Evolutionary conservation across 2,888 invertebrate species (phyloP).

Genomic region (Dicycla oo): DNA sequence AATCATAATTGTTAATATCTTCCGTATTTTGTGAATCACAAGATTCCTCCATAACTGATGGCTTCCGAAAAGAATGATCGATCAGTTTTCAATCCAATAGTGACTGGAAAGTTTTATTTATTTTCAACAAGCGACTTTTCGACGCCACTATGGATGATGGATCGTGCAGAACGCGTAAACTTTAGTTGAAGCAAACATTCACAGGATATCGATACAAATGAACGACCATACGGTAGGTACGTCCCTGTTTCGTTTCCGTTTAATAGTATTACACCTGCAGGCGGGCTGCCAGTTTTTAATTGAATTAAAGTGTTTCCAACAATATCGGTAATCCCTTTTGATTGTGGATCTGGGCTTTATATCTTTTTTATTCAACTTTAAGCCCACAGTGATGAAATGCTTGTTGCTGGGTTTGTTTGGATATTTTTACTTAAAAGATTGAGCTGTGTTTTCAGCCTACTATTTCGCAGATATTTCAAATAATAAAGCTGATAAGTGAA

Average conservation of each 20-base stretch:
- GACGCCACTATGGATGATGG: slow-evolving; percentile 25
- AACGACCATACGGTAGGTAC: background rate
- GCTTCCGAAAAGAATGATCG: slow-evolving; percentile 19
- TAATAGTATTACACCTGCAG: slow-evolving; percentile 14
- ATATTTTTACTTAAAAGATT: slow-evolving; percentile 10
- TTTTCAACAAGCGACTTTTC: slow-evolving; percentile 20
- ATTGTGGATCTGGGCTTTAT: slow-evolving; percentile 45
- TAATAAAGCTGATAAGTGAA: background rate
- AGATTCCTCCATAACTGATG: slow-evolving; percentile 1
- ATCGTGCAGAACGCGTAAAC: slow-evolving; percentile 32
- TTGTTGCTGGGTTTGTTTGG: slow-evolving; percentile 6
- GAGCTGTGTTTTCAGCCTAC: background rate
- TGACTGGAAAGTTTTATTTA: slow-evolving; percentile 33
- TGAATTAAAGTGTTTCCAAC: slow-evolving; percentile 38
- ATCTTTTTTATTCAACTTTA: slow-evolving; percentile 33
- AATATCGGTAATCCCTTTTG: slow-evolving; percentile 34
- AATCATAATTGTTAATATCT: background rate
- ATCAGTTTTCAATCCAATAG: slow-evolving; percentile 31
- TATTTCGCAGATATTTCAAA: background rate
- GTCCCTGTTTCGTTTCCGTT: slow-evolving; percentile 11
- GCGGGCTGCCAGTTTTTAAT: slow-evolving; percentile 23
- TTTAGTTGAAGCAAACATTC: slow-evolving; percentile 30
- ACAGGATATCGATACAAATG: slow-evolving; percentile 28
- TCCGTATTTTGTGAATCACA: background rate
- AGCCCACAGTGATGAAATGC: slow-evolving; percentile 17